Base-by-base conservation (phyloP, 2,888 invertebrate genomes). In the Perdita meconis region DNA sequence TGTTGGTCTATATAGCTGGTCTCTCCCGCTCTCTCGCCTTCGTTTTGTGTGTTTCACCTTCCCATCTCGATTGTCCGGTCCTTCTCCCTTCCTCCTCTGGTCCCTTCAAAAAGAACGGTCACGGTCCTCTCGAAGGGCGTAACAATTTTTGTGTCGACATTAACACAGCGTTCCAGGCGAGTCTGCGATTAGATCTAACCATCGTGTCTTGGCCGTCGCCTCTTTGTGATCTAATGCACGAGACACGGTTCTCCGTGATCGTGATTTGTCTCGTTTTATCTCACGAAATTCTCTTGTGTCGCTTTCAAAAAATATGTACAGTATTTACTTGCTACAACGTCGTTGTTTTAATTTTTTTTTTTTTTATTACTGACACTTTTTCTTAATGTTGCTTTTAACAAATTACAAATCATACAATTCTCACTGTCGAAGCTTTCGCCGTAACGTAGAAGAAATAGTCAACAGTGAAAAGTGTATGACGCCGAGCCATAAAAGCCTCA, bases 141-240 rank as follows among this genome's bases (percentile, higher is more conserved):
- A 66, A 61, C 42, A 36, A 59, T 67, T 63, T 55, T 36, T 64
- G n/a, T 42, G 34, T 61, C 34, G 47, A 65, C 44, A 57, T 78
- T 78, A 67, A 77, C 66, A 77, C 24, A 24, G 8, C 38, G 19
- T 57, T 10, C 47, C 34, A 8, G 22, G 13, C 40, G 30, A 50
- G 34, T 38, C 44, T 63, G 24, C 3, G 40, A 64, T 75, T 40
- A 59, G 51, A 67, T 59, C 51, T 75, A 64, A 68, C 67, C 19
- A 34, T 24, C 55, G 59, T 2, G 24, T 19, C 16, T n/a, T 24
- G 50, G 22, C 44, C 38, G 42, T 42, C 24, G 34, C 12, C n/a
- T 2, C 36, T n/a, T n/a, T 26, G 38, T 55, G 13, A 56, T 38
- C 19, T 73, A 60, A 65, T 55, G 73, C 44, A 53, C 40, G 38